These are phyloP conservation scores for Halictus rubicundus DNA, from an alignment of 1,140 invertebrate species.

Conservation along the genomic window DNA sequence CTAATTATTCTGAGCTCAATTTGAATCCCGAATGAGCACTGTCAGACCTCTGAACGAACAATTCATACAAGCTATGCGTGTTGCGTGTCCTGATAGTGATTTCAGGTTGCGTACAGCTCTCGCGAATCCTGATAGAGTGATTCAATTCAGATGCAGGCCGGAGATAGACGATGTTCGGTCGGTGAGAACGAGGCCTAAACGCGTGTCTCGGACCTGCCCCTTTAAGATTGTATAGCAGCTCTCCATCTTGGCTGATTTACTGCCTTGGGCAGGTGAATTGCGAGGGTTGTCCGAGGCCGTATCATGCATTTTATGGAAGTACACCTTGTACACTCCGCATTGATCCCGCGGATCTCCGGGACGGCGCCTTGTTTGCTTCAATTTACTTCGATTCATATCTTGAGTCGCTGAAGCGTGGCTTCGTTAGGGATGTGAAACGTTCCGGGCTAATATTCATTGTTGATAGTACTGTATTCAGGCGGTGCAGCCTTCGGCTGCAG, in stretches of 20 bases:
- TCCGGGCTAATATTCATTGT: no score
- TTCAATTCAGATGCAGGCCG: not conserved
- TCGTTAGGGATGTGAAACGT: not conserved
- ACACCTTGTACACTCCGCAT: not conserved
- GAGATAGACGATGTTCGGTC: not conserved
- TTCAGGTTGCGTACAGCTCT: not conserved
- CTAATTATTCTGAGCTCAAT: no score
- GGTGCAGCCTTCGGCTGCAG: no score
- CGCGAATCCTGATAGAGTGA: not conserved
- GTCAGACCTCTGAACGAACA: no score
- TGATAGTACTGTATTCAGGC: no score
- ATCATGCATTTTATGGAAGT: constrained; percentile 29
- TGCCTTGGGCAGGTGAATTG: constrained; percentile 48
- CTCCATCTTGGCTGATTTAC: constrained; percentile 54
- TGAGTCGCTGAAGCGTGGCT: not conserved
- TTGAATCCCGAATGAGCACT: no score
- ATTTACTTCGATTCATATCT: not conserved
- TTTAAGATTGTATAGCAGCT: constrained; percentile 52
- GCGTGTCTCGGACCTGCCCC: constrained; percentile 35
- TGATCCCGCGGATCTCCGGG: constrained; percentile 5
- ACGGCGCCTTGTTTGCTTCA: not conserved
- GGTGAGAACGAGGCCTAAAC: constrained; percentile 6
- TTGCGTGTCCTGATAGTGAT: not conserved
- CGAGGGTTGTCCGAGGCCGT: constrained; percentile 66
- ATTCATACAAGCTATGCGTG: no score